A percentile compares a stretch with the other conserved stretches of the same genome.
phyloP scores from a whole-genome alignment of 2,113 vertebrate species.

The Xenopus laevis region DNA sequence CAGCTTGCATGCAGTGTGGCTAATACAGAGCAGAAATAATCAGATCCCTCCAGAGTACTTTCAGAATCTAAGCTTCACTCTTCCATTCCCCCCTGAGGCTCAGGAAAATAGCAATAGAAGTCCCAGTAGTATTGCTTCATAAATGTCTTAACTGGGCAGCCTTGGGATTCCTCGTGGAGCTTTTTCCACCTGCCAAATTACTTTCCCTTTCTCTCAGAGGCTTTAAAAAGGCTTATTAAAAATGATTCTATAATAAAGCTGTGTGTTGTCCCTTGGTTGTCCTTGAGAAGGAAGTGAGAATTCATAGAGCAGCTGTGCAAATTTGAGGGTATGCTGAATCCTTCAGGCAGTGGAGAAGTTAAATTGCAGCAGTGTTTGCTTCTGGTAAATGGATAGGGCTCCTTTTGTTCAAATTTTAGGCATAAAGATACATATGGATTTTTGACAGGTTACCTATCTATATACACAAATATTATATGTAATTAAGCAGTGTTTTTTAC shows the following conservation, averaged over 20 bases:
- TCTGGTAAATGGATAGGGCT: slow-evolving; percentile 20
- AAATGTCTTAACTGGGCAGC: slow-evolving; percentile 82
- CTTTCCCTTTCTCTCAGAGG: slow-evolving; percentile 62
- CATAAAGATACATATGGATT: no score
- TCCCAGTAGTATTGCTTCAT: slow-evolving; percentile 73
- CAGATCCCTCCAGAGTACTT: slow-evolving; percentile 64
- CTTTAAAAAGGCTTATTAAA: slow-evolving; percentile 81
- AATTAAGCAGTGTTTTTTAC: no score
- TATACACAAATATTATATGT: no score
- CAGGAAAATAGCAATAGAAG: slow-evolving; percentile 74
- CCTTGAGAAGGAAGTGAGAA: slow-evolving; percentile 61
- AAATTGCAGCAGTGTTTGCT: slow-evolving; percentile 17
- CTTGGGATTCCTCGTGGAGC: slow-evolving; percentile 71
- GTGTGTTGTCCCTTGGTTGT: slow-evolving; percentile 74
- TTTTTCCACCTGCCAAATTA: slow-evolving; percentile 71
- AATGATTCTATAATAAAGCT: slow-evolving; percentile 86
- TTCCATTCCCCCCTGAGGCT: slow-evolving; percentile 60
- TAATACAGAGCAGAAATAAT: slow-evolving; percentile 44
- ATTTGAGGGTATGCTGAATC: slow-evolving; percentile 19
- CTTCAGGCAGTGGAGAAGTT: slow-evolving; percentile 33
- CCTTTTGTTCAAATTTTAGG: background rate
- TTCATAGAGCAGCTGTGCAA: slow-evolving; percentile 28
- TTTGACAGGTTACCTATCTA: no score
- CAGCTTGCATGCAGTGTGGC: slow-evolving; percentile 31
- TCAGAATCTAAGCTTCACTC: slow-evolving; percentile 67